Percentiles rank a stretch among this genome's conserved stretches.
phyloP scores from a whole-genome alignment of 2,888 invertebrate genomes.

The Eremobia ochroleuca region DNA sequence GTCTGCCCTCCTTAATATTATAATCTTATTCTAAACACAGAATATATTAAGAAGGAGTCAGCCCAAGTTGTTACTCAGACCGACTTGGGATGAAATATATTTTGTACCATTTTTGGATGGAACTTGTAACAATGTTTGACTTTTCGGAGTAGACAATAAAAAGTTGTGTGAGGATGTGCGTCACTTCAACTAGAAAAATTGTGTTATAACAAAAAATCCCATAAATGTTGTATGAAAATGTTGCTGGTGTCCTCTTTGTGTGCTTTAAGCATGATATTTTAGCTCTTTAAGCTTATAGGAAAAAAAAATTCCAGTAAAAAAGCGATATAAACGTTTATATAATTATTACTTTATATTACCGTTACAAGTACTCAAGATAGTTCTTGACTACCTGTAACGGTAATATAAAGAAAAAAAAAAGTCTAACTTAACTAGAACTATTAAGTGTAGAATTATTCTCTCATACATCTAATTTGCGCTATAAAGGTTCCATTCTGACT shows the following conservation, averaged over 20 bases:
- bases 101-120: constrained; percentile 51
- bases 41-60: constrained; percentile 85
- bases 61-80: constrained; percentile 71
- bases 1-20: constrained; percentile 86
- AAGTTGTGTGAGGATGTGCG: constrained; percentile 8
- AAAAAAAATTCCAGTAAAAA: neutral
- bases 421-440: too few relatives aligned
- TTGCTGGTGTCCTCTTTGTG: neutral
- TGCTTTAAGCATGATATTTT: neutral
- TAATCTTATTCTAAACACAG: constrained; percentile 90
- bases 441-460: too few relatives aligned
- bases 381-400: too few relatives aligned
- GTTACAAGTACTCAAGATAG: too few relatives aligned
- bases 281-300: neutral
- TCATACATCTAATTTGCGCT: too few relatives aligned
- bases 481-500: too few relatives aligned
- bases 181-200: neutral
- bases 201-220: neutral
- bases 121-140: constrained; percentile 31
- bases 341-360: neutral
- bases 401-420: too few relatives aligned
- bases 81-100: constrained; percentile 56
- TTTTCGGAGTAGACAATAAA: constrained; percentile 10
- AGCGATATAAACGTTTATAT: neutral
- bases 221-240: neutral